Evolutionary conservation across 2,888 invertebrate species (phyloP).

Genomic region (Phyllotreta striolata): DNA sequence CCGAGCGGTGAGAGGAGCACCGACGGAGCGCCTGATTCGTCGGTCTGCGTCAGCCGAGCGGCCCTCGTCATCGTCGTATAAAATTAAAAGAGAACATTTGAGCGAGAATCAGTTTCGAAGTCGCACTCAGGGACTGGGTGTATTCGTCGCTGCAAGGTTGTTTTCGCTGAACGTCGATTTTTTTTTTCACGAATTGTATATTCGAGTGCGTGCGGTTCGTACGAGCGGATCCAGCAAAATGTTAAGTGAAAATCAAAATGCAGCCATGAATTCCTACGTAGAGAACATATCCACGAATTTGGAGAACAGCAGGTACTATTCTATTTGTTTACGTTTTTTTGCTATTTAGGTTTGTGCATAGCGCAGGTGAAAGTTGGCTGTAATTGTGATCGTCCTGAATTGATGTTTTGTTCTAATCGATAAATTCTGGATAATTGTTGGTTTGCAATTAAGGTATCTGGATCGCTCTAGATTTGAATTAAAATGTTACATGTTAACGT

Average conservation of each 20-base stretch:
- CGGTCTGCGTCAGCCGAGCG: conserved; percentile 39
- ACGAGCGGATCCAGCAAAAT: conserved; percentile 22
- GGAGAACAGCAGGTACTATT: conserved; percentile 53
- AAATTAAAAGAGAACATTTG: conserved; percentile 40
- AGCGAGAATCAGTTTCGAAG: conserved; percentile 34
- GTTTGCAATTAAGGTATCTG: too few species aligned
- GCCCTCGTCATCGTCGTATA: conserved; percentile 41
- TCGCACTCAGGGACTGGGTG: conserved; percentile 37
- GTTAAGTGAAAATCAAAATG: conserved; percentile 37
- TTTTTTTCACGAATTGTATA: conserved; percentile 8
- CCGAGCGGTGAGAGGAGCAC: conserved; percentile 29
- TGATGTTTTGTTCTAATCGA: conserved; percentile 10
- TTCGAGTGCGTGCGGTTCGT: conserved; percentile 29
- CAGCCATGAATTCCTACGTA: conserved; percentile 47
- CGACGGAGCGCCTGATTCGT: conserved; percentile 34
- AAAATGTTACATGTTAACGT: conserved; percentile 1
- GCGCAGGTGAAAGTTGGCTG: conserved; percentile 37
- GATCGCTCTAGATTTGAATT: background rate
- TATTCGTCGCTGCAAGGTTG: conserved; percentile 36
- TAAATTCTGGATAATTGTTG: background rate
- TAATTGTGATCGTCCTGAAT: conserved; percentile 19
- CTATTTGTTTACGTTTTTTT: conserved; percentile 35
- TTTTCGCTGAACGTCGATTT: conserved; percentile 27
- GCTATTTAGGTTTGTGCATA: conserved; percentile 27
- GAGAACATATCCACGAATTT: conserved; percentile 52